These are phyloP conservation scores for Heteractis magnifica DNA, from an alignment of 92 coral and sea anemone genomes.

Conservation along the genomic window DNA sequence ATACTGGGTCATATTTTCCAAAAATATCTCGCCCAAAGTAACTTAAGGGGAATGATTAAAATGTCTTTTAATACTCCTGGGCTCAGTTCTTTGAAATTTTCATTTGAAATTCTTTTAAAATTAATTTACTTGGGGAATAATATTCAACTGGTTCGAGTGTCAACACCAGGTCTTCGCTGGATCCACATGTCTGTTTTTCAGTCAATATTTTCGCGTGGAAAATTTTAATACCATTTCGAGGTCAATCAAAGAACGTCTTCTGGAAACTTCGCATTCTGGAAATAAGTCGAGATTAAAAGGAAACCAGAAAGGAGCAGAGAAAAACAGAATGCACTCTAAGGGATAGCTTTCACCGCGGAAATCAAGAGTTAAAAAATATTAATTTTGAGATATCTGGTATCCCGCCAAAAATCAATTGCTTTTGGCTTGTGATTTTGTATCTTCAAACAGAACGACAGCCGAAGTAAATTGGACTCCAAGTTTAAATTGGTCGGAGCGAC, in stretches of 20 bases:
- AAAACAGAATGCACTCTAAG: not conserved
- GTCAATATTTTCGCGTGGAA: constrained; percentile 2
- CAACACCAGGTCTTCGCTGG: not conserved
- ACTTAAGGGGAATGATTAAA: no score
- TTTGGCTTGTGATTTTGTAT: not conserved
- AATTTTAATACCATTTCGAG: constrained; percentile 25
- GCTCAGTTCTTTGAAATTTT: not conserved
- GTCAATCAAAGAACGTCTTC: constrained; percentile 20
- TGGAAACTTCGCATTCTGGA: constrained; percentile 8
- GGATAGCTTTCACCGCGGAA: not conserved
- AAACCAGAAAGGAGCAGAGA: not conserved
- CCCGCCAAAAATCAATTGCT: not conserved
- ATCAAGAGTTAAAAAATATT: not conserved
- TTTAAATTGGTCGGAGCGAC: constrained; percentile 22
- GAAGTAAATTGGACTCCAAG: constrained; percentile 17
- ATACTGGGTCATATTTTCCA: not conserved
- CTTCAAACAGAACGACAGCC: not conserved
- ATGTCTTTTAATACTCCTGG: no score
- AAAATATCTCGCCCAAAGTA: not conserved
- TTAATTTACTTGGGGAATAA: not conserved
- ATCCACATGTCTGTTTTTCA: constrained; percentile 10
- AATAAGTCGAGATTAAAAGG: constrained; percentile 9
- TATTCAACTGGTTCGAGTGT: not conserved
- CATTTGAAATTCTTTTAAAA: not conserved
- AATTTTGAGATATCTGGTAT: not conserved